phyloP scores from a whole-genome alignment of 2,113 vertebrate genomes.

The Pithys albifrons region DNA sequence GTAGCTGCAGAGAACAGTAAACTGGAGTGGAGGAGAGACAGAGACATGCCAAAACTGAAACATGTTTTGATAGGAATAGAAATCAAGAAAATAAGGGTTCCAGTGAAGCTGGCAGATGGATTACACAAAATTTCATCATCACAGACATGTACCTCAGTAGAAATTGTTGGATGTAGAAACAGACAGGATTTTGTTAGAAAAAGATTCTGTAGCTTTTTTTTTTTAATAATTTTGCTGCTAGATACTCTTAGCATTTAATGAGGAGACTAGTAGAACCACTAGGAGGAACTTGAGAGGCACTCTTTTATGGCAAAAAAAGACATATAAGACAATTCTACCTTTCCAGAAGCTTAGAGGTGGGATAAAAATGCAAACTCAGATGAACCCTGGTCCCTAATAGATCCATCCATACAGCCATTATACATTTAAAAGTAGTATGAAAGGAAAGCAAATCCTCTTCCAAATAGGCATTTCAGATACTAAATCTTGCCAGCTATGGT shows the following conservation, averaged over 20 bases:
- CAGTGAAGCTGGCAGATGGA: neutral
- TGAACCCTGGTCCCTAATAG: neutral
- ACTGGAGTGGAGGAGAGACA: neutral
- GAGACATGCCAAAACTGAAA: neutral
- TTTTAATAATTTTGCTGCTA: neutral
- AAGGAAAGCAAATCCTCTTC: neutral
- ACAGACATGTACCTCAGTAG: neutral
- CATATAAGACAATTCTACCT: neutral
- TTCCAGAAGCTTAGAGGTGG: neutral
- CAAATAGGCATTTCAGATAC: neutral
- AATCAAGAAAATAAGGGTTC: neutral
- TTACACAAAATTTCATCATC: neutral
- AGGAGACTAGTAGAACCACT: neutral
- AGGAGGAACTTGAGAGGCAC: neutral
- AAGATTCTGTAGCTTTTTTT: neutral
- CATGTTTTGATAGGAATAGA: neutral
- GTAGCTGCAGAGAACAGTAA: neutral
- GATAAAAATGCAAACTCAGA: neutral
- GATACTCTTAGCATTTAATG: neutral
- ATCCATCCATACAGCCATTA: neutral
- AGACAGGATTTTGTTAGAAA: neutral
- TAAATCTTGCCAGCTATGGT: neutral
- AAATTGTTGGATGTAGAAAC: neutral
- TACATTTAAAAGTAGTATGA: neutral
- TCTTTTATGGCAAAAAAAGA: neutral